Base-by-base conservation (phyloP, 2,888 invertebrate genomes). In the Eristalis pertinax region DNA sequence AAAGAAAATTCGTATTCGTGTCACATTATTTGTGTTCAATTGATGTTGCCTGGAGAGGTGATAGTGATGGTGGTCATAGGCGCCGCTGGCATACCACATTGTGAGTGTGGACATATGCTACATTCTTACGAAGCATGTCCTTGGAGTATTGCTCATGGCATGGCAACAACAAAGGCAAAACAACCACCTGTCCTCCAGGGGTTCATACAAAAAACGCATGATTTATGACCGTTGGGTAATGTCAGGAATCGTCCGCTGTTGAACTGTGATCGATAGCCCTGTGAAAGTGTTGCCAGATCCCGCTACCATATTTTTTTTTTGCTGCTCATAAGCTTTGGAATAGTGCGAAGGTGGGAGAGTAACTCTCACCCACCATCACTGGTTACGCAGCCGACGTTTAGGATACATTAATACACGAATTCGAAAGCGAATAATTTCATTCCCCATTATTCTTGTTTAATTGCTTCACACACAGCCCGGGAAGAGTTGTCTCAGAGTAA, bases 11-110 rank as follows among this genome's bases (percentile, higher is more conserved):
- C 87, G 76, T 87, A 87, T 87, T 87, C 87, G 79, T 87, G 87
- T 84, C 87, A 84, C 87, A 87, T 87, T 87, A 87, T 84, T 75
- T 87, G 87, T 84, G 87, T 84, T 87, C 87, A 87, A 87, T 84
- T 80, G 87, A 87, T 76, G 78, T 79, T 78, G 56, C 70, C 50
- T 62, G 60, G 50, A 69, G 69, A 77, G 50, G 50, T 77, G 69
- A 79, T 72, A 79, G 56, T 56, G 58, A 38, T 63, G 38, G 67
- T 35, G 75, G 62, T 62, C 50, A 24, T 35, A 62, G 64, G 64
- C 56, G 80, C 74, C 75, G 80, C 74, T 19, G 56, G 32, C 35
- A 19, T 67, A 22, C 38, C 72, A 75, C 58, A 70, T 63, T 43
- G 43, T 50, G 69, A 64, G 70, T 68, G 78, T 64, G 63, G 75